phyloP scores from a whole-genome alignment of 2,888 invertebrate species.

The Micoletzkya japonica region DNA sequence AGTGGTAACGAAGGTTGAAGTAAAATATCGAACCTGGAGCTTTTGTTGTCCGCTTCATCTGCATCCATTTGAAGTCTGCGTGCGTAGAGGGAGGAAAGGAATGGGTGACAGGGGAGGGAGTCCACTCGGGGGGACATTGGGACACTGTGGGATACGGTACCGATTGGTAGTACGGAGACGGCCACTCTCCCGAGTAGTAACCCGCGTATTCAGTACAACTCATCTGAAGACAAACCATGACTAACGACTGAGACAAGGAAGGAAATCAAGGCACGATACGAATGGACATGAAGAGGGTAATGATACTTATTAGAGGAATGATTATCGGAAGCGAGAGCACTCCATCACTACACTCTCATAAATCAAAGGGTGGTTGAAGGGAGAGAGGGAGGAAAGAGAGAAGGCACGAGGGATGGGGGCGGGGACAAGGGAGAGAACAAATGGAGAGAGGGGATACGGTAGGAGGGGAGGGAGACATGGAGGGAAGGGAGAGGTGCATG shows the following conservation, averaged over 20 bases:
- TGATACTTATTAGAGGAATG: background rate
- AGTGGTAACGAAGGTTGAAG: no score
- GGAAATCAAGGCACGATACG: background rate
- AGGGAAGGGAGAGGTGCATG: background rate
- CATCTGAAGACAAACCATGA: background rate
- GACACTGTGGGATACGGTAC: background rate
- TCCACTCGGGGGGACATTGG: background rate
- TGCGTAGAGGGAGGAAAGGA: slow-evolving; percentile 29
- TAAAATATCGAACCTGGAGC: slow-evolving; percentile 43
- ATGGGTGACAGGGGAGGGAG: background rate
- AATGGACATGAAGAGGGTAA: slow-evolving; percentile 7
- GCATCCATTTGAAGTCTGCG: slow-evolving; percentile 62
- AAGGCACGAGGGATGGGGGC: background rate
- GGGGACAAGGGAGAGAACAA: background rate
- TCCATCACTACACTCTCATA: slow-evolving; percentile 10
- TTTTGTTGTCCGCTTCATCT: slow-evolving; percentile 56
- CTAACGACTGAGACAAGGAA: background rate
- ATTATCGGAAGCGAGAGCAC: background rate
- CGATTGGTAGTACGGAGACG: background rate
- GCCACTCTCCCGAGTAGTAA: background rate
- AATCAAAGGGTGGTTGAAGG: background rate
- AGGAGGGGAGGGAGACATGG: background rate
- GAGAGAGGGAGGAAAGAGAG: background rate
- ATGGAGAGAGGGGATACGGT: background rate
- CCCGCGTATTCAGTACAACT: slow-evolving; percentile 6